phyloP scores from a whole-genome alignment of 2,888 invertebrate genomes.

The Aphrophora alni region DNA sequence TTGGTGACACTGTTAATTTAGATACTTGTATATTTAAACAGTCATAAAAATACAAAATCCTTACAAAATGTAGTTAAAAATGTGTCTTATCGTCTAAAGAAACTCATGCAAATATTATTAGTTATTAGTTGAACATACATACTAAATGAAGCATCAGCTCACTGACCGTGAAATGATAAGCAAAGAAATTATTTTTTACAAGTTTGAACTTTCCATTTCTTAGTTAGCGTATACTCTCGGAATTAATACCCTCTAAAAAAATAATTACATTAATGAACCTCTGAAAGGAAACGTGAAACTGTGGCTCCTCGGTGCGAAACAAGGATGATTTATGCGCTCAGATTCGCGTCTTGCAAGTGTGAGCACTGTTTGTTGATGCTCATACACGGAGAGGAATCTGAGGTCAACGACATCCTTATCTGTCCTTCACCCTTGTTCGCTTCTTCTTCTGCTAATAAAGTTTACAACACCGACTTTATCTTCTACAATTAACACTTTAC shows the following conservation, averaged over 20 bases:
- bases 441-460: not conserved
- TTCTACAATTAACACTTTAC: not conserved
- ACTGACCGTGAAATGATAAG: not conserved
- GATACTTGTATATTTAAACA: no score
- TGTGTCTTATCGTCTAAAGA: no score
- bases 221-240: no score
- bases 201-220: not conserved
- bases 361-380: not conserved
- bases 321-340: not conserved
- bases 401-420: not conserved
- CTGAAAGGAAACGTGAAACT: not conserved
- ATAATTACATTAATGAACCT: no score
- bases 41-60: no score
- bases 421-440: not conserved
- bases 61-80: no score
- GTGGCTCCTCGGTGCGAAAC: not conserved
- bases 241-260: no score
- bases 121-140: no score
- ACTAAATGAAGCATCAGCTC: not conserved
- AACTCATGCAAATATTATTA: no score
- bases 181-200: not conserved
- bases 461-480: not conserved
- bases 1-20: no score
- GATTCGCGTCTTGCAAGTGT: not conserved
- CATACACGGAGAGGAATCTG: not conserved